phyloP scores from a whole-genome alignment of 2,888 invertebrate species.

The Stegophylla sp. region DNA sequence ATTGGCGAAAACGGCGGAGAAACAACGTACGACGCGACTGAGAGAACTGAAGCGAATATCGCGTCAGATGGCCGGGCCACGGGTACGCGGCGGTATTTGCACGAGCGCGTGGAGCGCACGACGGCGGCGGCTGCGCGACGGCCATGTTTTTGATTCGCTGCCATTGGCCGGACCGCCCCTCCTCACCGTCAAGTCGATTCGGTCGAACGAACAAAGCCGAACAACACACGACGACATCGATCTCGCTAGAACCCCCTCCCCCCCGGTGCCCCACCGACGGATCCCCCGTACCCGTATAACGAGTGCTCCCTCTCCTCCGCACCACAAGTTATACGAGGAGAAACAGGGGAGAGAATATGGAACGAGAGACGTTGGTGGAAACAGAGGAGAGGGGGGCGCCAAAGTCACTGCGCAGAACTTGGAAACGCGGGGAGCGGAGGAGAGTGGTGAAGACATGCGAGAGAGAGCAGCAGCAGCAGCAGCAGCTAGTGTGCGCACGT shows the following conservation, averaged over 20 bases:
- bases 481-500: too few relatives aligned
- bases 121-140: slow-evolving; percentile 12
- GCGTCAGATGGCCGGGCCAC: slow-evolving; percentile 5
- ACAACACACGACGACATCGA: slow-evolving; percentile 48
- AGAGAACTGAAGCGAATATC: slow-evolving; percentile 53
- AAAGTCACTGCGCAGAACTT: too few relatives aligned
- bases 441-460: too few relatives aligned
- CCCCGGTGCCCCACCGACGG: background rate
- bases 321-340: too few relatives aligned
- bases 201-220: background rate
- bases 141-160: slow-evolving; percentile 55
- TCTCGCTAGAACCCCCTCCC: background rate
- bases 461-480: too few relatives aligned
- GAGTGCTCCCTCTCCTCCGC: too few relatives aligned
- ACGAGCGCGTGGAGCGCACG: slow-evolving; percentile 16
- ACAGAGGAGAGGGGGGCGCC: too few relatives aligned
- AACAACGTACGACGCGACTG: slow-evolving; percentile 21
- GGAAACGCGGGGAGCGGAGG: too few relatives aligned
- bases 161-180: slow-evolving; percentile 21
- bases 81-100: slow-evolving; percentile 39
- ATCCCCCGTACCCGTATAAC: background rate
- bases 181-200: background rate
- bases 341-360: too few relatives aligned
- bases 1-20: slow-evolving; percentile 25
- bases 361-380: too few relatives aligned